Base-by-base conservation (phyloP, 1,140 invertebrate species). In the Cydia strobilella region DNA sequence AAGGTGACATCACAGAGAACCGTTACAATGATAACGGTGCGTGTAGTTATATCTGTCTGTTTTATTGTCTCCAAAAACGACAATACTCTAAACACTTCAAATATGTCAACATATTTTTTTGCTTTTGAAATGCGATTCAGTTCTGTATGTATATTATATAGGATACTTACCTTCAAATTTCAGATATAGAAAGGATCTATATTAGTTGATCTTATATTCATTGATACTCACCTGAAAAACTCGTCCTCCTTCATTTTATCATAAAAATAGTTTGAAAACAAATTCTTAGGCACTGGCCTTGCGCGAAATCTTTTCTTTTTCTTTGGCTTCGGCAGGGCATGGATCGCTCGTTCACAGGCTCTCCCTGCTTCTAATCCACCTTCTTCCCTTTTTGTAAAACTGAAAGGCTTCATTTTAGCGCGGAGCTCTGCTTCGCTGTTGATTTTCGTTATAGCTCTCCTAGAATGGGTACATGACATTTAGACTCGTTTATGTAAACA, bases 161-260 rank as follows among this genome's bases (percentile, higher is more conserved):
- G 31, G 31, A 39, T 39, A 15, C 42, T 13, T 39, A 15, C 42
- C 42, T 45, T 45, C 42, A 45, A 45, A 45, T 5, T 15, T 45
- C 3, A 15, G 42, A 45, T 45, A 39, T 39, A 39, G 7, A 39
- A 39, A 39, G 7, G 9, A 39, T 39, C 35, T 10, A 39, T 35
- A n/a, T n/a, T n/a, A 35, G 31, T 39, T 10, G 9, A 10, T 39
- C 9, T 1, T 9, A 10, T 39, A 39, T 9, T 39, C 1, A 39
- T 20, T 72, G 31, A 27, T 79, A 75, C 39, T 84, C 82, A 96
- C 95, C 95, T 94, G 82, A 95, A 95, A 87, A 95, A 96, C 78
- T 96, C 95, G 78, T 96, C 95, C 83, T 96, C 95, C 62, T 95
- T 92, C 93, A 95, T 95, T 81, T 95, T 95, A 72, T 95, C 94